Conservation (phyloP, 2,113 vertebrate genomes). For the Micronycteris hirsuta region DNA sequence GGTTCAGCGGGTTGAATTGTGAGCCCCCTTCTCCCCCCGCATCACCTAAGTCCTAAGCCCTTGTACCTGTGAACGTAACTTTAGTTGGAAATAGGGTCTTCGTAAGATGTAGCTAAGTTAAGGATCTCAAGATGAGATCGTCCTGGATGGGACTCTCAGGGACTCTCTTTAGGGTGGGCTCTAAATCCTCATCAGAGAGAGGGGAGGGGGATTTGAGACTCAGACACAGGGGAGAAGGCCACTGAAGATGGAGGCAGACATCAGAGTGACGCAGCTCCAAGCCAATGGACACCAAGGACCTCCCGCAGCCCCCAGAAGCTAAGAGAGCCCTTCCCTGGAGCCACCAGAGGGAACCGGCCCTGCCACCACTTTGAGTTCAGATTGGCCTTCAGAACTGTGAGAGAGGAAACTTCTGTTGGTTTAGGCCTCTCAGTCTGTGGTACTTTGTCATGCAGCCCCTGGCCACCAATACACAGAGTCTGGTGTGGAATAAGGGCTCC, state of each 20-base stretch:
- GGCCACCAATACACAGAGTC: neutral
- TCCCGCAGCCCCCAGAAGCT: neutral
- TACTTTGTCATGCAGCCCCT: neutral
- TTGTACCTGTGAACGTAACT: neutral
- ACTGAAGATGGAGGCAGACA: neutral
- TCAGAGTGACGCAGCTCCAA: neutral
- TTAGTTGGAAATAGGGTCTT: neutral
- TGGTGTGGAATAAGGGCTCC: neutral
- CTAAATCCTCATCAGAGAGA: neutral
- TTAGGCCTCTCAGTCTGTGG: neutral
- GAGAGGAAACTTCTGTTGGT: neutral
- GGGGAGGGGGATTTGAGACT: neutral
- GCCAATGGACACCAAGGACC: accelerated
- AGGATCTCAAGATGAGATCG: neutral
- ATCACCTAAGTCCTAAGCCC: neutral
- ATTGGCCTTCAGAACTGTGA: neutral
- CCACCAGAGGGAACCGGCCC: neutral
- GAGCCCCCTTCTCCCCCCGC: neutral
- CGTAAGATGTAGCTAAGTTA: neutral
- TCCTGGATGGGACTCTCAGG: too few relatives aligned
- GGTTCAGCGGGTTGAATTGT: neutral
- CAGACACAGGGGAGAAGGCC: neutral
- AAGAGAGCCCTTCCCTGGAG: neutral
- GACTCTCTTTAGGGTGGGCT: neutral
- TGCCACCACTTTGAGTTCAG: neutral